Conservation (phyloP, 1,140 invertebrate genomes). For the Andricus grossulariae region DNA sequence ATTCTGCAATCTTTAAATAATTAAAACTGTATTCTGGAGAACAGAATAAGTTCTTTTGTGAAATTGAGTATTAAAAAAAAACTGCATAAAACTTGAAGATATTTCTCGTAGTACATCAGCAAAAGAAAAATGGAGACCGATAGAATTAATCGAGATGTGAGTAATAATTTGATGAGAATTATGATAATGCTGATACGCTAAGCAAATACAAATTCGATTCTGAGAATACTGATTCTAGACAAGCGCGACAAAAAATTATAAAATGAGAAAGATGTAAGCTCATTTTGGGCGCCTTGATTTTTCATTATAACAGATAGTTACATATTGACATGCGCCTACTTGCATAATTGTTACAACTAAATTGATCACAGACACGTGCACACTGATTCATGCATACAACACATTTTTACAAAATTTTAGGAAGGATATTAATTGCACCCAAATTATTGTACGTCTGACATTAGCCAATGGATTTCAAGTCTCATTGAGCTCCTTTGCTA, state of each 20-base stretch:
- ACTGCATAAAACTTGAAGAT: too few species aligned
- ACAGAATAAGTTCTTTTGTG: too few species aligned
- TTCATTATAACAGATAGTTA: constrained; percentile 34
- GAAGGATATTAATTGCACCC: not conserved
- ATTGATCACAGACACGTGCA: constrained; percentile 62
- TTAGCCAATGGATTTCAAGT: constrained; percentile 19
- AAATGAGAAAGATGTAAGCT: not conserved
- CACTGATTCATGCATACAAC: constrained; percentile 58
- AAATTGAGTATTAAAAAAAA: too few species aligned
- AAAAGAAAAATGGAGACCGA: not conserved
- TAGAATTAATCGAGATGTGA: not conserved
- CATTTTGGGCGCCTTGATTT: not conserved
- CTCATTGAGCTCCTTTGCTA: not conserved
- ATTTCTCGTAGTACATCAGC: too few species aligned
- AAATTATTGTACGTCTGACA: not conserved
- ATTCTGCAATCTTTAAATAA: too few species aligned
- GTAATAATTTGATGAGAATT: constrained; percentile 15
- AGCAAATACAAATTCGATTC: constrained; percentile 30
- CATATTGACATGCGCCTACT: constrained; percentile 58
- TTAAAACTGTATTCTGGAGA: too few species aligned
- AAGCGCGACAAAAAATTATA: constrained; percentile 31
- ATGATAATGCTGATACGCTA: constrained; percentile 39
- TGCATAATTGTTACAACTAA: constrained; percentile 51
- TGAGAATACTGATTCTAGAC: constrained; percentile 23
- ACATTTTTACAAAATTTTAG: constrained; percentile 36